These are phyloP conservation scores for Allygus modestus DNA, from an alignment of 2,888 invertebrate genomes.

Conservation along the genomic window DNA sequence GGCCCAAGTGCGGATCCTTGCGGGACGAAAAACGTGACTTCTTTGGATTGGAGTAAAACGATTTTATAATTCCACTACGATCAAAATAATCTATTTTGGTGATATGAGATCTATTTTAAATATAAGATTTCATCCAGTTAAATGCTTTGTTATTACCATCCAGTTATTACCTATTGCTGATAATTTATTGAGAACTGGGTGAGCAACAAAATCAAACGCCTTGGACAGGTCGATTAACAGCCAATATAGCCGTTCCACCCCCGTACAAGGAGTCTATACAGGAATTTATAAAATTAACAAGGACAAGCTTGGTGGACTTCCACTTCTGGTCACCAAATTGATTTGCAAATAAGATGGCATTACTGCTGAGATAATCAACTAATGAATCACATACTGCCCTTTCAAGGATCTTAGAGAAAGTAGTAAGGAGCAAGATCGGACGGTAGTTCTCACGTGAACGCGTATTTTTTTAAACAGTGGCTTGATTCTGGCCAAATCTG, in stretches of 20 bases:
- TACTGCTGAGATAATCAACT: background rate
- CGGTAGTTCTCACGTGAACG: conserved; percentile 10
- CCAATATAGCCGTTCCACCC: conserved; percentile 12
- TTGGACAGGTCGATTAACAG: conserved; percentile 28
- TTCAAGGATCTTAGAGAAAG: background rate
- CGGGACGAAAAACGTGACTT: too few species aligned
- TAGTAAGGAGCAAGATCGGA: background rate
- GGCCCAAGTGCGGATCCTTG: too few species aligned
- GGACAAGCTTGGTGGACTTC: background rate
- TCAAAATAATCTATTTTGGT: background rate
- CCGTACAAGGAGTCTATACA: conserved; percentile 2
- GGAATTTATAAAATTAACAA: background rate
- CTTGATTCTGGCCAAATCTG: background rate
- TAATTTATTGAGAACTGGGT: background rate
- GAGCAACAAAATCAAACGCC: conserved; percentile 25
- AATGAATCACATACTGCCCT: background rate
- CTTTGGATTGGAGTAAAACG: too few species aligned
- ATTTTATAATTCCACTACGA: too few species aligned
- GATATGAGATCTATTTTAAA: background rate
- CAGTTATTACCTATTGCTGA: background rate
- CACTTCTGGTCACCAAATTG: background rate
- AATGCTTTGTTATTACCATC: too few species aligned
- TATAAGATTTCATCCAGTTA: background rate
- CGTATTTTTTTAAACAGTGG: conserved; percentile 10
- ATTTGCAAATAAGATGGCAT: background rate